Conservation (phyloP, 2,888 invertebrate genomes). For the Zonitis immaculata region DNA sequence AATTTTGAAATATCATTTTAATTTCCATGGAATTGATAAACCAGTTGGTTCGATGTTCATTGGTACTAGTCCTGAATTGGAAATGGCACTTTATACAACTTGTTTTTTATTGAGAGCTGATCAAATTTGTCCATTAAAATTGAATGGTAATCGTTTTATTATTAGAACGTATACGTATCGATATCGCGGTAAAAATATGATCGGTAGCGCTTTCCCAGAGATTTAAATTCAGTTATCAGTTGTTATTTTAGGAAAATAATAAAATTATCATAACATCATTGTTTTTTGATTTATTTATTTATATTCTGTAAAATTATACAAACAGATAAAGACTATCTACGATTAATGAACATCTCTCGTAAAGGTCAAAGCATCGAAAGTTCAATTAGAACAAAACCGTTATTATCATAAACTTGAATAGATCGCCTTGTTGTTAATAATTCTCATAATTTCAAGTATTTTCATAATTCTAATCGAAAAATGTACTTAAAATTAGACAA, state of each 20-base stretch:
- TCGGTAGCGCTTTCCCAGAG: conserved; percentile 79
- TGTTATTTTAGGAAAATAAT: neutral
- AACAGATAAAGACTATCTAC: too few relatives aligned
- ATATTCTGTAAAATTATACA: too few relatives aligned
- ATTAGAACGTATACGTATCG: conserved; percentile 67
- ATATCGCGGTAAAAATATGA: conserved; percentile 71
- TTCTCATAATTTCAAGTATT: neutral
- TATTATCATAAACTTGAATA: too few relatives aligned
- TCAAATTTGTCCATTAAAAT: conserved; percentile 66
- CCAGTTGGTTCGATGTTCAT: conserved; percentile 75
- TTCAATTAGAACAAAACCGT: conserved; percentile 6
- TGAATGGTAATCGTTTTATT: conserved; percentile 66
- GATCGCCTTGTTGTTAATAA: too few relatives aligned
- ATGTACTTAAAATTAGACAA: conserved; percentile 18
- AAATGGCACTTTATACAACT: conserved; percentile 83
- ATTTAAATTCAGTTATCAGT: too few relatives aligned
- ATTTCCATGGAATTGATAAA: conserved; percentile 66
- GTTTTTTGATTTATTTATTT: neutral
- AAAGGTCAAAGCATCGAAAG: conserved; percentile 9
- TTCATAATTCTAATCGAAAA: too few relatives aligned
- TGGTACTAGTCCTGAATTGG: conserved; percentile 86
- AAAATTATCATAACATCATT: conserved; percentile 2
- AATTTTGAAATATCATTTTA: conserved; percentile 68
- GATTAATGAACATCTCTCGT: conserved; percentile 15
- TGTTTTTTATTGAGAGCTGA: conserved; percentile 78